phyloP scores from a whole-genome alignment of 1,140 invertebrate genomes.

The Hyphantria cunea region DNA sequence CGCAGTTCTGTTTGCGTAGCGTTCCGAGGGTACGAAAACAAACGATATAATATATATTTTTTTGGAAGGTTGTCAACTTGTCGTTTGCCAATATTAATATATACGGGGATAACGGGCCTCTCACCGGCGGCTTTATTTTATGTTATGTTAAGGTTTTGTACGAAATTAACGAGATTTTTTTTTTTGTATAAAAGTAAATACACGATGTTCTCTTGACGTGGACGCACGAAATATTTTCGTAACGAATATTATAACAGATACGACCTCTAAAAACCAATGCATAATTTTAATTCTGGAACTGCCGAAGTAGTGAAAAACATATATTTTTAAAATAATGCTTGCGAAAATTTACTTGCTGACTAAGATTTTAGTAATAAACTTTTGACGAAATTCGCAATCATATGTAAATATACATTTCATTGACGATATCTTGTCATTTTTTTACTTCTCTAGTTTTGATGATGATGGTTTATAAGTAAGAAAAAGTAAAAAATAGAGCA shows the following conservation, averaged over 20 bases:
- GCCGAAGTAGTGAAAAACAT: not conserved
- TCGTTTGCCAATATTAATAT: conserved; percentile 33
- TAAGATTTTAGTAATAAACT: too few relatives aligned
- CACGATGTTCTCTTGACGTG: not conserved
- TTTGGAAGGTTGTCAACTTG: conserved; percentile 41
- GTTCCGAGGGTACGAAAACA: conserved; percentile 30
- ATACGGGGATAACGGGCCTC: conserved; percentile 22
- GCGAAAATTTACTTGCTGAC: too few relatives aligned
- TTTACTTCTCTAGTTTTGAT: too few relatives aligned
- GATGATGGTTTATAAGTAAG: too few relatives aligned
- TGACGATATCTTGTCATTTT: too few relatives aligned
- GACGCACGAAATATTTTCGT: not conserved
- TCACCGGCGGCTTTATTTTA: conserved; percentile 21
- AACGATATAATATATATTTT: conserved; percentile 30
- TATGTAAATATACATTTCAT: too few relatives aligned
- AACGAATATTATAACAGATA: not conserved
- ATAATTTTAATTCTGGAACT: too few relatives aligned
- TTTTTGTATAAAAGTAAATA: not conserved
- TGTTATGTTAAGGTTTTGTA: conserved; percentile 17
- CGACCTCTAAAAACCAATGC: not conserved
- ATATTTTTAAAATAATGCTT: not conserved
- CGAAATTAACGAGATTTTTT: conserved; percentile 13
- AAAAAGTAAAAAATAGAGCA: too few relatives aligned
- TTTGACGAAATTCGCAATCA: too few relatives aligned
- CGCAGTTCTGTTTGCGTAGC: conserved; percentile 27